Conservation (phyloP, 2,113 vertebrate genomes). For the Dipodomys merriami region DNA sequence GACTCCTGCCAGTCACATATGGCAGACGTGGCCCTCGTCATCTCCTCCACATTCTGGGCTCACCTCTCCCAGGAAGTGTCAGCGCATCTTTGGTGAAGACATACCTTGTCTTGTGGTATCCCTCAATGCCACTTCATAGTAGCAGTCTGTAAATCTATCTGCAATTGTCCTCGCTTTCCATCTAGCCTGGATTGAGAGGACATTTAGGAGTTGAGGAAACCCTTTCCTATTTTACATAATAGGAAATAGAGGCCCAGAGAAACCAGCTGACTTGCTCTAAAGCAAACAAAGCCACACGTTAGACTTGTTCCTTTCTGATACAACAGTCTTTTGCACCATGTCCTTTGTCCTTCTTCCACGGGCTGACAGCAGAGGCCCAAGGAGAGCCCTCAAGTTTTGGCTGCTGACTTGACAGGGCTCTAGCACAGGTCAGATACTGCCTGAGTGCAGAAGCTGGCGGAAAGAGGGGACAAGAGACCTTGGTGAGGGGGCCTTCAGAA, state of each 20-base stretch:
- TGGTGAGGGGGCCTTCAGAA: neutral
- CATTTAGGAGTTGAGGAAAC: neutral
- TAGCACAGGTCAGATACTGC: neutral
- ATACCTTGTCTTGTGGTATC: neutral
- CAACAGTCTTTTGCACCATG: neutral
- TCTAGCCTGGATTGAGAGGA: neutral
- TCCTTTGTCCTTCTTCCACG: neutral
- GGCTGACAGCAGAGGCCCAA: neutral
- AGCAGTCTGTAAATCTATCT: neutral
- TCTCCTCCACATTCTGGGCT: neutral
- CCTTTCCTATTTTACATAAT: neutral
- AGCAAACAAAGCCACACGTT: neutral
- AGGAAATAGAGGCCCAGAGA: neutral
- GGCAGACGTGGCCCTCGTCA: neutral
- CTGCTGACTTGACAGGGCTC: neutral
- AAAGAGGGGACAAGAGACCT: neutral
- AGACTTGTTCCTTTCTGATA: neutral
- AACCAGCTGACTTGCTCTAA: neutral
- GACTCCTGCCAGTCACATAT: neutral
- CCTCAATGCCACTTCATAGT: neutral
- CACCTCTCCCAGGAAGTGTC: constrained; percentile 30
- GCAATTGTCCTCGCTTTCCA: neutral
- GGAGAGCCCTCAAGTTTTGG: neutral
- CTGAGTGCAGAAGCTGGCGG: neutral
- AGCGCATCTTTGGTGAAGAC: neutral